phyloP scores from a whole-genome alignment of 2,888 invertebrate genomes.

The Belgica antarctica region DNA sequence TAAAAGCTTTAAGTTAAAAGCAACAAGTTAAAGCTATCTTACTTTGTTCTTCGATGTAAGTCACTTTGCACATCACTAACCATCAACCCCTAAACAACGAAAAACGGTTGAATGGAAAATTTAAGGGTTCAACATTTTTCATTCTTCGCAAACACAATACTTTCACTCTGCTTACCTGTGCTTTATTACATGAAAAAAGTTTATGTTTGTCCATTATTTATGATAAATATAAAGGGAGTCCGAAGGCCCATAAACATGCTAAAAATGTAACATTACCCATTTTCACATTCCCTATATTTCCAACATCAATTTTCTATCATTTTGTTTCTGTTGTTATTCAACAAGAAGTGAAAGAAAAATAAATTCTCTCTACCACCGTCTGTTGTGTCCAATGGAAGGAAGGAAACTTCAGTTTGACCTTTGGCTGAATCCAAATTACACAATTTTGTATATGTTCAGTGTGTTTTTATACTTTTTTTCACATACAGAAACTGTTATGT shows the following conservation, averaged over 20 bases:
- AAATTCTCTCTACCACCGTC: neutral
- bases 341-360: neutral
- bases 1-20: no score
- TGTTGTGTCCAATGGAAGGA: no score
- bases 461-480: neutral
- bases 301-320: neutral
- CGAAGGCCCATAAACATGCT: neutral
- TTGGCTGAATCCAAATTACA: slow-evolving; percentile 14
- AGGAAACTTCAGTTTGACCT: slow-evolving; percentile 6
- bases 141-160: no score
- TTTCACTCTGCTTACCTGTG: neutral
- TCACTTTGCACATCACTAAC: no score
- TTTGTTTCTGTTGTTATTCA: neutral
- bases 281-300: neutral
- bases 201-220: slow-evolving; percentile 20
- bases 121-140: neutral
- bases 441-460: neutral
- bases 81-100: no score
- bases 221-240: slow-evolving; percentile 8
- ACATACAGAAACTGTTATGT: slow-evolving; percentile 6
- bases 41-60: no score
- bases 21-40: no score
- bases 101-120: neutral
- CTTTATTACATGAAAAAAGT: slow-evolving; percentile 4
- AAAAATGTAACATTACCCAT: neutral